Evolutionary conservation across 1,140 invertebrate species (phyloP).

Genomic region (Drosophila cardini): DNA sequence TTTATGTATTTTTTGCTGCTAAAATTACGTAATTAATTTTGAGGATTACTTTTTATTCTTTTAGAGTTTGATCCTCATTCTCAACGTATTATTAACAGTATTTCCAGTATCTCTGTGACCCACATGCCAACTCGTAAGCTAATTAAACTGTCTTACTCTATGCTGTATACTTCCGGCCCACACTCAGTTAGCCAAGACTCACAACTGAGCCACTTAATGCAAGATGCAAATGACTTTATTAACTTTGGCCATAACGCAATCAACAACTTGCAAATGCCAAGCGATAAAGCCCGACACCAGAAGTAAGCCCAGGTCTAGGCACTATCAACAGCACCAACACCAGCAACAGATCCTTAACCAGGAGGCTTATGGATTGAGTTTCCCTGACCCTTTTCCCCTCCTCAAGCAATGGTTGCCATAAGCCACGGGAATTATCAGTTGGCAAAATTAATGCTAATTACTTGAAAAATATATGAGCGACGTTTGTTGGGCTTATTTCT

Average conservation of each 20-base stretch:
- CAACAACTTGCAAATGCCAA: conserved; percentile 62
- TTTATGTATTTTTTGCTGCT: conserved; percentile 19
- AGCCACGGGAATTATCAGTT: conserved; percentile 76
- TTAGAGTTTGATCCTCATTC: not conserved
- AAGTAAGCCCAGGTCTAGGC: not conserved
- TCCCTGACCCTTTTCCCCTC: not conserved
- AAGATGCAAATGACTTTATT: conserved; percentile 83
- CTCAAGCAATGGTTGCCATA: conserved; percentile 30
- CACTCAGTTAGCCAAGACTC: conserved; percentile 4
- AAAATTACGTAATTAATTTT: conserved; percentile 42
- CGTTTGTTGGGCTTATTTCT: conserved; percentile 26
- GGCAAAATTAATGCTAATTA: conserved; percentile 84
- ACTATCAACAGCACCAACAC: not conserved
- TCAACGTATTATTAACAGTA: conserved; percentile 3
- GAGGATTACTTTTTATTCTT: conserved; percentile 22
- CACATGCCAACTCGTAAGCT: conserved; percentile 29
- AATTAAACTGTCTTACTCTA: conserved; percentile 31
- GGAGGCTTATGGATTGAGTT: conserved; percentile 5
- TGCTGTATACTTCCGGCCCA: not conserved
- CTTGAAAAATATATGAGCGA: conserved; percentile 78
- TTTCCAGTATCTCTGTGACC: conserved; percentile 23
- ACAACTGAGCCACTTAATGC: conserved; percentile 66
- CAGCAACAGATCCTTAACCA: conserved; percentile 3
- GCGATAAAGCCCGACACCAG: conserved; percentile 47
- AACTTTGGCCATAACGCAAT: conserved; percentile 74